Evolutionary conservation across 1,140 invertebrate genomes (phyloP).

Genomic region (Zeugodacus cucurbitae): DNA sequence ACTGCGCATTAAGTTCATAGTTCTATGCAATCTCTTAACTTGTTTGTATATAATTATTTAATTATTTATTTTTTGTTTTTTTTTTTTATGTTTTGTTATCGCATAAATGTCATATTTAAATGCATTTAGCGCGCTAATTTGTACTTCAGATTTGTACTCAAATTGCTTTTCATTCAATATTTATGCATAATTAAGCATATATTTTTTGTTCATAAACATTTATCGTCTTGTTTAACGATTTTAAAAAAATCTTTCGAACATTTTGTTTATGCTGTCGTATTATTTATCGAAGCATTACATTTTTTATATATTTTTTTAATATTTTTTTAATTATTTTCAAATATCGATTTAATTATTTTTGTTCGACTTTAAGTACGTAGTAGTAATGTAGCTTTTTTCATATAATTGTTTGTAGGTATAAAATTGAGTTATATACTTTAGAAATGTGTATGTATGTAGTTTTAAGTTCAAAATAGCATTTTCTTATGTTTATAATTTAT

Average conservation of each 20-base stretch:
- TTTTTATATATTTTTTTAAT: neutral
- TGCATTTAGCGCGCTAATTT: slow-evolving; percentile 15
- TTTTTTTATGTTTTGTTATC: neutral
- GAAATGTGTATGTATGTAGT: slow-evolving; percentile 13
- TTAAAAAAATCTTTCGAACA: neutral
- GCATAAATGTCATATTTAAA: neutral
- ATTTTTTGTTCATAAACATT: neutral
- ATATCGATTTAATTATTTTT: neutral
- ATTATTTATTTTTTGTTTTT: neutral
- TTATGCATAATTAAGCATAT: neutral
- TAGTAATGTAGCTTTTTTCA: neutral
- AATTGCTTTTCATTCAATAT: slow-evolving; percentile 23
- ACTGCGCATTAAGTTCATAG: neutral
- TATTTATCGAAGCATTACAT: neutral
- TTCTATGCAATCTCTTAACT: neutral
- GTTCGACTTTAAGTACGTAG: neutral
- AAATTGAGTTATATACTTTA: neutral
- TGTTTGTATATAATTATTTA: neutral
- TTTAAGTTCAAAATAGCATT: neutral
- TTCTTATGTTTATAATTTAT: neutral
- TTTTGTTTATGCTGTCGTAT: neutral
- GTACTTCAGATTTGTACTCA: slow-evolving; percentile 21
- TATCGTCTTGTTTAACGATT: neutral
- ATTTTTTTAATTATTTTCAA: neutral
- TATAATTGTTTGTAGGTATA: slow-evolving; percentile 3